These are phyloP conservation scores for Adelognathus sp. DNA, from an alignment of 2,888 invertebrate genomes.

Conservation along the genomic window DNA sequence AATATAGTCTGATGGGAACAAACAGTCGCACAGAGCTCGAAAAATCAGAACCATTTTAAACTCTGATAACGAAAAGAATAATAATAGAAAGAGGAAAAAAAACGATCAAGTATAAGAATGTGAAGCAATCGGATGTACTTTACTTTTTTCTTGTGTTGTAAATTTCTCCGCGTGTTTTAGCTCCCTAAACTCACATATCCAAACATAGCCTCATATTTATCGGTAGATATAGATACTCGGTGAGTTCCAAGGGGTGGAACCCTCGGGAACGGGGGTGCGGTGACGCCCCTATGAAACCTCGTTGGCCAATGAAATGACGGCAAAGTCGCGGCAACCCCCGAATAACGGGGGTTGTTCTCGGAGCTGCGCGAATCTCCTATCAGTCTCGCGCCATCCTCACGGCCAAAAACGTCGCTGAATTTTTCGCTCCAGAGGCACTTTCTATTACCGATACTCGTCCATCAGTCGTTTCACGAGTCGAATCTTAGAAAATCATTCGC, in stretches of 20 bases:
- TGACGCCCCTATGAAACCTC: constrained; percentile 58
- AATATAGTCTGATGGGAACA: too few relatives aligned
- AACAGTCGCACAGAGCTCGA: too few relatives aligned
- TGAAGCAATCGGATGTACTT: constrained; percentile 2
- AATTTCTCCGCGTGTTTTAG: neutral
- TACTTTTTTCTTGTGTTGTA: neutral
- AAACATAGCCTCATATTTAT: too few relatives aligned
- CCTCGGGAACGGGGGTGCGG: constrained; percentile 41
- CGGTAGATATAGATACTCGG: neutral
- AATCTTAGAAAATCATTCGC: neutral
- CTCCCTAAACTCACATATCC: too few relatives aligned
- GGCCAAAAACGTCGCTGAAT: constrained; percentile 47
- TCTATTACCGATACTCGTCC: neutral
- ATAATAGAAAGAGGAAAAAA: neutral
- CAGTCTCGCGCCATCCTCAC: constrained; percentile 71
- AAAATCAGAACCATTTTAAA: neutral
- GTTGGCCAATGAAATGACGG: constrained; percentile 59
- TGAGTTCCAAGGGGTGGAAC: constrained; percentile 57
- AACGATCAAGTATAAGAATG: constrained; percentile 10
- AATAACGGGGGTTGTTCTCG: constrained; percentile 57
- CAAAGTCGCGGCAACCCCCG: constrained; percentile 59
- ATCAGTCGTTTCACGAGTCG: neutral
- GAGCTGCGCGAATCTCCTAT: constrained; percentile 67
- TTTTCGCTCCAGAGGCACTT: neutral
- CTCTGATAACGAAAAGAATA: neutral